Percentiles rank a stretch among this genome's conserved stretches.
Conservation (phyloP, 2,888 invertebrate genomes). For the Papilio elwesi region DNA sequence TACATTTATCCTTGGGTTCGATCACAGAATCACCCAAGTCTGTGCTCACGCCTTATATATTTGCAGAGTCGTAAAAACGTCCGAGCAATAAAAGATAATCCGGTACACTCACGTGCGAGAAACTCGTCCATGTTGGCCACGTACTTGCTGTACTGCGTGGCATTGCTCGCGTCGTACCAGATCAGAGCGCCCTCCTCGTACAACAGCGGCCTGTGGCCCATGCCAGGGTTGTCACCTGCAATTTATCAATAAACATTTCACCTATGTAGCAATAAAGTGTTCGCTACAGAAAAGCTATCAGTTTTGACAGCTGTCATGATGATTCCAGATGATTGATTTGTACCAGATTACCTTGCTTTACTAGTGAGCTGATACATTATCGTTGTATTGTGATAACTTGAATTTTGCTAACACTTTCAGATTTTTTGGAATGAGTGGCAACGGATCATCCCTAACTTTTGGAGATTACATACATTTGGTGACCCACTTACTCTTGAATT, state of each 20-base stretch:
- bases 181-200: slow-evolving; percentile 86
- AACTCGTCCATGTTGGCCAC: slow-evolving; percentile 84
- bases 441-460: too few species aligned
- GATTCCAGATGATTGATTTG: too few species aligned
- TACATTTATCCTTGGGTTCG: slow-evolving; percentile 13
- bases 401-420: too few species aligned
- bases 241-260: slow-evolving; percentile 31
- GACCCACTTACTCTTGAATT: too few species aligned
- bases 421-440: too few species aligned
- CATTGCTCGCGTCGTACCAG: slow-evolving; percentile 84
- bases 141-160: slow-evolving; percentile 83
- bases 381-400: too few species aligned
- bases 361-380: too few species aligned
- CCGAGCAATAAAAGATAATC: slow-evolving; percentile 16
- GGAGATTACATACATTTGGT: too few species aligned
- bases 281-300: too few species aligned
- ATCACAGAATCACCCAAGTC: neutral
- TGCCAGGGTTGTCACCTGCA: slow-evolving; percentile 84
- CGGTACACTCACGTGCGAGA: slow-evolving; percentile 82
- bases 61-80: slow-evolving; percentile 25
- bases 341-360: too few species aligned
- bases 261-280: neutral
- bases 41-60: slow-evolving; percentile 17
- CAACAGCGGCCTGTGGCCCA: slow-evolving; percentile 87
- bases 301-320: too few species aligned